These are phyloP conservation scores for Itoplectis maculator DNA, from an alignment of 2,888 invertebrate species.

Conservation along the genomic window DNA sequence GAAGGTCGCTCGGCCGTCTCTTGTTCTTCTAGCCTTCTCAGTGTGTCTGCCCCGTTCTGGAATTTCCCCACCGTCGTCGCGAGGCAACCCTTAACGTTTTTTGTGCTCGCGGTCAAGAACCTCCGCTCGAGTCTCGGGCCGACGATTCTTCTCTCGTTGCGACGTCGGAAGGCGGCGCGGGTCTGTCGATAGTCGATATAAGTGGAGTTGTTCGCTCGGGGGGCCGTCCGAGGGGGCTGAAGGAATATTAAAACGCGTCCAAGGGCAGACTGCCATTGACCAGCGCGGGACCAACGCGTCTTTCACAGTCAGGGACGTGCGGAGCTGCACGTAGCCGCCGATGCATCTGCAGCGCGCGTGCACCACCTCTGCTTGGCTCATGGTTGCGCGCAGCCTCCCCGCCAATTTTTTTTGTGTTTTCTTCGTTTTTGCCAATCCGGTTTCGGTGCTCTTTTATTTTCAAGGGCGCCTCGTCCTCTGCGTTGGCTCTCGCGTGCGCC, in stretches of 20 bases:
- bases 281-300: not conserved
- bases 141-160: not conserved
- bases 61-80: not conserved
- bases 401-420: not conserved
- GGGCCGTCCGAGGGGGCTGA: not conserved
- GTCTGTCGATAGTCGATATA: not conserved
- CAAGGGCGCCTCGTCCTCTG: not conserved
- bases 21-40: not conserved
- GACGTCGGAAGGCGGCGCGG: not conserved
- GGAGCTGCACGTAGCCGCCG: not conserved
- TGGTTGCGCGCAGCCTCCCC: no score
- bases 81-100: conserved; percentile 24
- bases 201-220: not conserved
- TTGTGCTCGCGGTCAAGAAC: conserved; percentile 39
- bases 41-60: conserved; percentile 1
- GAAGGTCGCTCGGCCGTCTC: conserved; percentile 2
- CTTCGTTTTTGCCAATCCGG: not conserved
- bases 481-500: not conserved
- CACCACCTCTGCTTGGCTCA: not conserved
- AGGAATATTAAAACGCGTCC: not conserved
- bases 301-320: not conserved
- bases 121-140: not conserved
- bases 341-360: not conserved
- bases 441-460: not conserved
- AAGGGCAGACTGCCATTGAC: conserved; percentile 9